Percentiles rank a stretch among this genome's conserved stretches.
phyloP scores from a whole-genome alignment of 2,888 invertebrate species.

The Acholoe squamosa region DNA sequence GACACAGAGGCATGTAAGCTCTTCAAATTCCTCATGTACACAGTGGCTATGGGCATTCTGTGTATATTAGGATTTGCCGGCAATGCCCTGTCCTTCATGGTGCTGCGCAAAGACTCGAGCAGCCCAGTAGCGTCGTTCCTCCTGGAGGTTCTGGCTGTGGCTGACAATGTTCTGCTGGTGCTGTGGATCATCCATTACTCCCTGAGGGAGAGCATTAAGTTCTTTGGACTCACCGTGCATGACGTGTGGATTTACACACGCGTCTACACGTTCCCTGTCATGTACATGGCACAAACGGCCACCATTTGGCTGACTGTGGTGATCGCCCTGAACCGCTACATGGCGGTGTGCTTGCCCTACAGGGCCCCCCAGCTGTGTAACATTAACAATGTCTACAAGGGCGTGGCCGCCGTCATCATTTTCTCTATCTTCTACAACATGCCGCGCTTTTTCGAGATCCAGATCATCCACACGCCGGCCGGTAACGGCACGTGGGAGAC shows the following conservation, averaged over 20 bases:
- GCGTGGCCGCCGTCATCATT: constrained; percentile 67
- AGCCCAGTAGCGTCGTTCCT: constrained; percentile 70
- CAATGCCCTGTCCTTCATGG: constrained; percentile 68
- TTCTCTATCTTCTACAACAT: constrained; percentile 70
- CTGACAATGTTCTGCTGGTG: constrained; percentile 69
- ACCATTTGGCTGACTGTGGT: constrained; percentile 72
- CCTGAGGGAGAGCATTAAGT: constrained; percentile 62
- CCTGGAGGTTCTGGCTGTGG: constrained; percentile 69
- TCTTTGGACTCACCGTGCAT: constrained; percentile 32
- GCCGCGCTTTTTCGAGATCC: constrained; percentile 70
- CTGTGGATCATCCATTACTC: constrained; percentile 70
- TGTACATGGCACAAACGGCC: constrained; percentile 71
- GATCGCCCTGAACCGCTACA: constrained; percentile 71
- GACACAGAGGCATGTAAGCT: constrained; percentile 52
- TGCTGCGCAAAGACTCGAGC: constrained; percentile 66
- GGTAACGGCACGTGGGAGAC: constrained; percentile 55
- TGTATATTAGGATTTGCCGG: constrained; percentile 68
- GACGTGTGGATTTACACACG: constrained; percentile 67
- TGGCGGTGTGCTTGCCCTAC: constrained; percentile 72
- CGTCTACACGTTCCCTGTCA: constrained; percentile 69
- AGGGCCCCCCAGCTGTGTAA: constrained; percentile 69
- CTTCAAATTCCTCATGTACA: constrained; percentile 67
- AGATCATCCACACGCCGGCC: background rate
- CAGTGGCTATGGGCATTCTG: constrained; percentile 64
- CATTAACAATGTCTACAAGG: constrained; percentile 69